Conservation (phyloP, 1,140 invertebrate genomes). For the Mactra quadrangularis region DNA sequence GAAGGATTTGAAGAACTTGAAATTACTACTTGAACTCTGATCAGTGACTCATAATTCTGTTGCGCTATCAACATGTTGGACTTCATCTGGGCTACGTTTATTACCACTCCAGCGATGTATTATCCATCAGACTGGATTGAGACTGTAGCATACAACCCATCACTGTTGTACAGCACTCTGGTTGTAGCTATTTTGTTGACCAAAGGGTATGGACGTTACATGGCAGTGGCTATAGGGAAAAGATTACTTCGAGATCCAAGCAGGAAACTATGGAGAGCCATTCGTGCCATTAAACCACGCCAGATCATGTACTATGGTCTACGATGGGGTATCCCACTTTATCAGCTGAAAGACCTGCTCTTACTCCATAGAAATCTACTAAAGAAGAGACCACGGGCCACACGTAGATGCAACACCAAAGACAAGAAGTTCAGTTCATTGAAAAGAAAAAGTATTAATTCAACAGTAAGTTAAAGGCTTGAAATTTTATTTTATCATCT, state of each 20-base stretch:
- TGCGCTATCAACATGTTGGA: background rate
- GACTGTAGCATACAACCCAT: slow-evolving; percentile 49
- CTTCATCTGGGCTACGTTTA: slow-evolving; percentile 11
- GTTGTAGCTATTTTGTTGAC: slow-evolving; percentile 45
- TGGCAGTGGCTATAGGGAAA: slow-evolving; percentile 32
- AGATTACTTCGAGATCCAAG: slow-evolving; percentile 45
- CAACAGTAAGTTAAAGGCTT: slow-evolving; percentile 50
- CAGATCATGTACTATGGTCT: slow-evolving; percentile 55
- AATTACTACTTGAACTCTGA: slow-evolving; percentile 8
- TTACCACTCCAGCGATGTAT: slow-evolving; percentile 5
- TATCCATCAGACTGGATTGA: slow-evolving; percentile 30
- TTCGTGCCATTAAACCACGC: slow-evolving; percentile 49
- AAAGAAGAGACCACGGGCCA: slow-evolving; percentile 13
- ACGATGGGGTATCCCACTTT: slow-evolving; percentile 46
- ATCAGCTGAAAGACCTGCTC: slow-evolving; percentile 45
- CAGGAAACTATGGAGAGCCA: slow-evolving; percentile 35
- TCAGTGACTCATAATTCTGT: background rate
- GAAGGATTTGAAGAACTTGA: background rate
- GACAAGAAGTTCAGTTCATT: slow-evolving; percentile 36
- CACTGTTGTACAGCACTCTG: slow-evolving; percentile 52
- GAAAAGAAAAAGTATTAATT: slow-evolving; percentile 43
- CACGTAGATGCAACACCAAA: background rate
- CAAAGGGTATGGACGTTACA: slow-evolving; percentile 49
- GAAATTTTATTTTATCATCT: background rate
- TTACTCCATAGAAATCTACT: slow-evolving; percentile 47